Base-by-base conservation (phyloP, 2,797 vertebrate genomes). In the Platyrinchus mystaceus region DNA sequence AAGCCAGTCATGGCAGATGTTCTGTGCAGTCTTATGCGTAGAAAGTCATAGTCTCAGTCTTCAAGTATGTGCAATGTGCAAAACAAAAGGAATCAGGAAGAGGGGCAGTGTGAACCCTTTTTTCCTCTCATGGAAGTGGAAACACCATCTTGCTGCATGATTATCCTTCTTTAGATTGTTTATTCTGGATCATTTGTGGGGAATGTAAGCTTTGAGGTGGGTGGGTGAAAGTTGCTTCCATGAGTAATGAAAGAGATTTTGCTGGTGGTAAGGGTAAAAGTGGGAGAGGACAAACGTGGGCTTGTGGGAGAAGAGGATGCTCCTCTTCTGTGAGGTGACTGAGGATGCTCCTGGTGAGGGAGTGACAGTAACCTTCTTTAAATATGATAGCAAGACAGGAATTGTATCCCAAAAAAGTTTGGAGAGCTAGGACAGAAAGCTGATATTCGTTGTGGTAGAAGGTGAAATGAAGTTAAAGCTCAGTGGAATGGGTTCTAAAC, bases 11-110 rank as follows among this genome's bases (percentile, higher is more conserved):
- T 20, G 32, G 67, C 46, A 68, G 46, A 81, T 23, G 9, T 53
- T 8, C 37, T 4, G 2, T 44, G 41, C 15, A 21, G 14, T 39
- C 39, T 34, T 43, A 63, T 0, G 0, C 4, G 2, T 18, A 76
- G 69, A 55, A 94, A 95, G 36, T 52, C 49, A 32, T 5, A 16
- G 32, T n/a, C 41, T 81, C 0, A 0, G 5, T 86, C 80, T 84
- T 88, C 62, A 47, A 64, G 50, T 37, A 24, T 1, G 0, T 23
- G 32, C 1, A 16, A 83, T 20, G 21, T 60, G 24, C 23, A 41
- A 62, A 93, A 32, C 7, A 55, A 68, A 92, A 78, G 63, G 55
- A 82, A 79, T 46, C 44, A 56, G 81, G 68, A 76, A 58, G 24
- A 79, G 24, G 20, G 44, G 24, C 44, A 91, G 28, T 3, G 3